Evolutionary conservation across 2,797 vertebrate species (phyloP), one percentile per base, ranked within the genome.

Genomic region (Girardinus metallicus): DNA sequence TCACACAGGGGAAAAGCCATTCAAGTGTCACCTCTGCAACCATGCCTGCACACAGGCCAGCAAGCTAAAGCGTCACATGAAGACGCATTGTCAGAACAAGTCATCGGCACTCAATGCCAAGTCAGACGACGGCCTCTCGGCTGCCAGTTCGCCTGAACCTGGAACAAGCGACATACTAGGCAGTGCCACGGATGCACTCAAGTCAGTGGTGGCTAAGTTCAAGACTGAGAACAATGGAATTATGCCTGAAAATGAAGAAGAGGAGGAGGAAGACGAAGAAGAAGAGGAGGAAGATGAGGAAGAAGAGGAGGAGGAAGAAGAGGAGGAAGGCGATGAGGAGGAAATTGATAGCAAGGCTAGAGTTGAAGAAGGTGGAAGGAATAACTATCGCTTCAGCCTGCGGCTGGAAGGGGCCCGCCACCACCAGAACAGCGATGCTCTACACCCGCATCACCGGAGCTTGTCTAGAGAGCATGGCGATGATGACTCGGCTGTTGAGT

Each of bases 51-150:
- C 98, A 4, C 98, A 99, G 95, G 98, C 98, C 92, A 99, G 98
- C 96, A 99, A 99, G 92, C 95, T 99, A 81, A 99, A 99, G 91
- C 97, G 98, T 84, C 98, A 99, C 96, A 99, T 99, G 98, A 99
- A 99, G 95, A 99, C 98, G 0, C 98, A 99, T 94, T 97, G 97
- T 96, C 98, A 98, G 95, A 94, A 68, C 96, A 99, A 99, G 94
- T 97, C 98, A 0, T 97, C 97, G 29, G 96, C 93, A 23, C 96
- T 97, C 87, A 97, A 97, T 0, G 95, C 97, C 89, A 98, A 98
- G 94, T 99, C 98, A 0, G 98, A 99, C 0, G 98, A 99, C 0
- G 97, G 98, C 83, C 97, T 98, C 82, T 99, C 98, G 34, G 96
- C 97, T 0, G 96, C 97, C 78, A 99, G 98, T 90, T 99, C 98